Percentiles rank a stretch among this genome's conserved stretches.
phyloP scores from a whole-genome alignment of 2,888 invertebrate genomes.

The Barypeithes pellucidus region DNA sequence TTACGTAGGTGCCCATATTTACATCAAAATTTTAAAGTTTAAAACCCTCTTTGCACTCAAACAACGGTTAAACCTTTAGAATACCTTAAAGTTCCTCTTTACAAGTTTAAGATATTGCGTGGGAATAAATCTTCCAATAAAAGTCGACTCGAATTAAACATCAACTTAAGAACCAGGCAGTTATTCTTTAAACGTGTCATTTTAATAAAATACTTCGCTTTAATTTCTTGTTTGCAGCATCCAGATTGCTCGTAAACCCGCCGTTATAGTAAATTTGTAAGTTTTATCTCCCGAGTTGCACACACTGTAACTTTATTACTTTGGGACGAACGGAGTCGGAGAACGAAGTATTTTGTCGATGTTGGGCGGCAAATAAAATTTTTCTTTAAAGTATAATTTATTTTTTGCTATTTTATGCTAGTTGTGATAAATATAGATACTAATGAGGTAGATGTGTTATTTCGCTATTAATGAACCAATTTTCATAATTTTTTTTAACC shows the following conservation, averaged over 20 bases:
- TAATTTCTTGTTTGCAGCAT: slow-evolving; percentile 60
- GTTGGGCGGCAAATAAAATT: background rate
- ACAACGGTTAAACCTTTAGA: background rate
- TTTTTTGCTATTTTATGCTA: no score
- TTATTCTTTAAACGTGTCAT: slow-evolving; percentile 48
- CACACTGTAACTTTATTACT: slow-evolving; percentile 52
- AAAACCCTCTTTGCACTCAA: background rate
- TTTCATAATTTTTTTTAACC: no score
- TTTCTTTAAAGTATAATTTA: no score
- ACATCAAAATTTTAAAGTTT: background rate
- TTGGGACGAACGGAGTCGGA: slow-evolving; percentile 30
- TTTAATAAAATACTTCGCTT: slow-evolving; percentile 54
- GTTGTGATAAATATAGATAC: no score
- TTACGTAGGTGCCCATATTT: background rate
- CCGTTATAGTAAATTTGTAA: slow-evolving; percentile 58
- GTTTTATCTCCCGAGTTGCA: slow-evolving; percentile 52
- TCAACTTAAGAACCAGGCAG: slow-evolving; percentile 42
- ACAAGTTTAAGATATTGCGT: slow-evolving; percentile 27
- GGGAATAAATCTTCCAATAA: slow-evolving; percentile 41
- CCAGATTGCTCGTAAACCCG: slow-evolving; percentile 60
- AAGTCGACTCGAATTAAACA: slow-evolving; percentile 46
- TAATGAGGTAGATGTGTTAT: no score
- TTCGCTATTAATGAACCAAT: no score
- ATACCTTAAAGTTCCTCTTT: slow-evolving; percentile 11
- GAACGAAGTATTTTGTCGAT: slow-evolving; percentile 14